Evolutionary conservation across 1,140 invertebrate genomes (phyloP).

Genomic region (Colletes gigas): DNA sequence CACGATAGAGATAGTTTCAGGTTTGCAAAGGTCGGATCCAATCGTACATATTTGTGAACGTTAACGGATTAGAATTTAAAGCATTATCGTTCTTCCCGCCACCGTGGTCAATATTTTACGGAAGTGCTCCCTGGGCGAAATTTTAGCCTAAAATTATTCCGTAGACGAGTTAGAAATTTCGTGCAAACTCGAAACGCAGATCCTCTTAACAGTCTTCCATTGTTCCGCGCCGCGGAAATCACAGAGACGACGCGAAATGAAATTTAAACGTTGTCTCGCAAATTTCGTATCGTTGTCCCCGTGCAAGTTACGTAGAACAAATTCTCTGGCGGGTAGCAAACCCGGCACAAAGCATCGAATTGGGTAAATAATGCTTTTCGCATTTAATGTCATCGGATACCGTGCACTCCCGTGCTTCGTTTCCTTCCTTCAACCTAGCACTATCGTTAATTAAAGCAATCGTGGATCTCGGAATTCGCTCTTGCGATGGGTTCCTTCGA

Average conservation of each 20-base stretch:
- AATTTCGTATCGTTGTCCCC: background rate
- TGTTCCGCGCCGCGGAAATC: background rate
- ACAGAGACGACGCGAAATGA: background rate
- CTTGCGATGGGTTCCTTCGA: background rate
- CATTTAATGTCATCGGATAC: background rate
- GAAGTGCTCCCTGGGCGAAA: no score
- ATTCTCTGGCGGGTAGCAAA: background rate
- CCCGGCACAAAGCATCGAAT: background rate
- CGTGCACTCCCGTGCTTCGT: background rate
- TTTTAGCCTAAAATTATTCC: no score
- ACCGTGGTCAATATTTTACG: no score
- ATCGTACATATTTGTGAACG: no score
- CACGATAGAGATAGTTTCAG: no score
- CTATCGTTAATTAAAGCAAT: constrained; percentile 15
- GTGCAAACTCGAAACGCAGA: constrained; percentile 5
- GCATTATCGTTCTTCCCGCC: no score
- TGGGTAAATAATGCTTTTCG: constrained; percentile 1
- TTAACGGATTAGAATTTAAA: no score
- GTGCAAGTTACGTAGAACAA: background rate
- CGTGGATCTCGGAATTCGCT: background rate
- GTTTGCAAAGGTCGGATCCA: no score
- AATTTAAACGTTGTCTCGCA: constrained; percentile 16
- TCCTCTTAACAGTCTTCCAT: background rate
- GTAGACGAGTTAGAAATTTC: background rate
- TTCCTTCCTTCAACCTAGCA: background rate